phyloP scores from a whole-genome alignment of 2,113 vertebrate genomes.

The Protobothrops mucrosquamatus region DNA sequence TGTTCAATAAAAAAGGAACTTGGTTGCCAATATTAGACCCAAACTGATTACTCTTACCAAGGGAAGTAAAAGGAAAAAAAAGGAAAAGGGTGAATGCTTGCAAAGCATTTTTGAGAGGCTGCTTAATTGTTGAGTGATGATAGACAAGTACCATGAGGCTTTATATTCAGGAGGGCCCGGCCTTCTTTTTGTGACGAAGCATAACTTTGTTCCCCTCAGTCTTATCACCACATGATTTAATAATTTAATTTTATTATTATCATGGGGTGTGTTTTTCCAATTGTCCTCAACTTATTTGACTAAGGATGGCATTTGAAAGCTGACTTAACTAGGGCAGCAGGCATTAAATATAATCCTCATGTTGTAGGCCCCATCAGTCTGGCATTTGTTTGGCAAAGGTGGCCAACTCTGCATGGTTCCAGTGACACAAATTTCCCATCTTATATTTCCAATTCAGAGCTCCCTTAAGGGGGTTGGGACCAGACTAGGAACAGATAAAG shows the following conservation, averaged over 20 bases:
- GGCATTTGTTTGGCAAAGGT: not conserved
- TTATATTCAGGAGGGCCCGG: not conserved
- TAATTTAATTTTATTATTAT: not conserved
- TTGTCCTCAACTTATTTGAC: not conserved
- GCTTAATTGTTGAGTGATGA: not conserved
- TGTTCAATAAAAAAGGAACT: not conserved
- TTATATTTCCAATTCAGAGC: not conserved
- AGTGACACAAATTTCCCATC: not conserved
- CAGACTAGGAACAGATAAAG: not conserved
- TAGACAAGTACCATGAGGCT: not conserved
- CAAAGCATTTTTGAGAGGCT: not conserved
- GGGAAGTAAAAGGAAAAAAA: not conserved
- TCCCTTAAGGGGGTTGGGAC: not conserved
- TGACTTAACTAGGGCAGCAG: not conserved
- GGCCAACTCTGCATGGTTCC: not conserved
- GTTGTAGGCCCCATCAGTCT: not conserved
- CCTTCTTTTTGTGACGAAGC: not conserved
- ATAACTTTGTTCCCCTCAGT: not conserved
- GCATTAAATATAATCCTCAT: not conserved
- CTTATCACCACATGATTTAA: not conserved
- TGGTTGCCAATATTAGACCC: not conserved
- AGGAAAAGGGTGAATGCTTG: not conserved
- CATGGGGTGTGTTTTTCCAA: not conserved
- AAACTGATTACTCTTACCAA: not conserved
- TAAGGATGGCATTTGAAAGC: not conserved